Conservation (phyloP, 2,113 vertebrate genomes). For the Trematomus loennbergii region DNA sequence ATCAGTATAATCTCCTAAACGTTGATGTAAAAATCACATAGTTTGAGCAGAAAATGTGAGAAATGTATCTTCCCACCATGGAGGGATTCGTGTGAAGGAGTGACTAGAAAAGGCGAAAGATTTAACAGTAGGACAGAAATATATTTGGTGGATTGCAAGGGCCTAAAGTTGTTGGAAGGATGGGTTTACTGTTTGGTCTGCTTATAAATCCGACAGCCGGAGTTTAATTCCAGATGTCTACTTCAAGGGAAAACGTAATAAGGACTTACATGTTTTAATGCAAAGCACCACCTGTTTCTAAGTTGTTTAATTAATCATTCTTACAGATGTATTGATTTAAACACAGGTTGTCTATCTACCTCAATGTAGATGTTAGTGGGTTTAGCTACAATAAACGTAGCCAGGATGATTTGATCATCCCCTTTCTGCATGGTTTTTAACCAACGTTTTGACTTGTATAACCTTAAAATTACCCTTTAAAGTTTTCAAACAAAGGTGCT, state of each 20-base stretch:
- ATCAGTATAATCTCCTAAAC: slow-evolving; percentile 7
- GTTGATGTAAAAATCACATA: neutral
- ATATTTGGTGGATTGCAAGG: neutral
- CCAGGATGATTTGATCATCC: neutral
- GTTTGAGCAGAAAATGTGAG: neutral
- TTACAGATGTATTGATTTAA: neutral
- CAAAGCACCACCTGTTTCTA: neutral
- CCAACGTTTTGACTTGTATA: neutral
- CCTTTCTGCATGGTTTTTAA: neutral
- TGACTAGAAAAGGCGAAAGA: slow-evolving; percentile 9
- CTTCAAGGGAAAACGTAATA: slow-evolving; percentile 23
- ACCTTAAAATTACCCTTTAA: neutral
- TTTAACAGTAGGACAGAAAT: slow-evolving; percentile 33
- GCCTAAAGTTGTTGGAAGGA: slow-evolving; percentile 5
- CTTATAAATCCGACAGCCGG: slow-evolving; percentile 35
- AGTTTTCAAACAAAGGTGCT: neutral
- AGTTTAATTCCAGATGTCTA: slow-evolving; percentile 27
- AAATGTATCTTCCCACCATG: slow-evolving; percentile 3
- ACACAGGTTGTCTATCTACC: neutral
- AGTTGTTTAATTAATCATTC: neutral
- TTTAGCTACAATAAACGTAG: neutral
- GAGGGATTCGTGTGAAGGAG: slow-evolving; percentile 23
- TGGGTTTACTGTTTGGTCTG: slow-evolving; percentile 23
- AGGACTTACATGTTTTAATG: slow-evolving; percentile 21
- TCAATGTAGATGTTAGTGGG: neutral